These are phyloP conservation scores for Rhinogobius similis DNA, from an alignment of 2,113 vertebrate species.

Conservation along the genomic window DNA sequence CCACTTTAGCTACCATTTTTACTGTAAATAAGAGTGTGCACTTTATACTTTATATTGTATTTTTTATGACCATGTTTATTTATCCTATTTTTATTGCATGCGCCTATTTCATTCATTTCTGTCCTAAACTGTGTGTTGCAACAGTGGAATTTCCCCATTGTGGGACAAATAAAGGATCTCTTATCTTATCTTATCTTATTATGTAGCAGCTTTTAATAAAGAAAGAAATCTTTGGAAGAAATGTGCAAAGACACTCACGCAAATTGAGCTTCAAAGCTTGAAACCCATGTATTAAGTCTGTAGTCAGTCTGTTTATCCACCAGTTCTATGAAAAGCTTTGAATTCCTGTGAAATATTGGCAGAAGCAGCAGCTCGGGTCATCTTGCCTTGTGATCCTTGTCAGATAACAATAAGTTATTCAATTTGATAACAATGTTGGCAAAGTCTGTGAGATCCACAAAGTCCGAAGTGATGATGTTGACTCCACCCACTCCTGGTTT, in stretches of 20 bases:
- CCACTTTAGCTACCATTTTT: too few relatives aligned
- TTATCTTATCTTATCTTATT: too few relatives aligned
- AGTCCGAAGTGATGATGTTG: constrained; percentile 98
- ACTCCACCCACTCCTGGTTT: constrained; percentile 89
- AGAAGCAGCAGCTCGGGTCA: constrained; percentile 36
- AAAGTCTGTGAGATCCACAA: constrained; percentile 96
- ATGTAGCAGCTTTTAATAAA: neutral
- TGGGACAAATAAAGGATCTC: too few relatives aligned
- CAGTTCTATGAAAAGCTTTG: neutral
- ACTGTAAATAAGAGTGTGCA: too few relatives aligned
- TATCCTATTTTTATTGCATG: too few relatives aligned
- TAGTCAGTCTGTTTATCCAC: neutral
- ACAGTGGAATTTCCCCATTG: too few relatives aligned
- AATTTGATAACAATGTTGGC: constrained; percentile 91
- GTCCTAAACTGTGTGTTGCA: too few relatives aligned
- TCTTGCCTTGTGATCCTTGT: constrained; percentile 44
- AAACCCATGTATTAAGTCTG: neutral
- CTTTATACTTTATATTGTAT: too few relatives aligned
- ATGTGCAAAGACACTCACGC: neutral
- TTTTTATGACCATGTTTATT: too few relatives aligned
- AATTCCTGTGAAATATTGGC: neutral
- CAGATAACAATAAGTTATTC: constrained; percentile 84
- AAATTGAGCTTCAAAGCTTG: neutral
- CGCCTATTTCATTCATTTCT: too few relatives aligned
- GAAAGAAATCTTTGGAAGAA: too few relatives aligned